phyloP scores from a whole-genome alignment of 1,140 invertebrate genomes.

The Leptopilina clavipes region DNA sequence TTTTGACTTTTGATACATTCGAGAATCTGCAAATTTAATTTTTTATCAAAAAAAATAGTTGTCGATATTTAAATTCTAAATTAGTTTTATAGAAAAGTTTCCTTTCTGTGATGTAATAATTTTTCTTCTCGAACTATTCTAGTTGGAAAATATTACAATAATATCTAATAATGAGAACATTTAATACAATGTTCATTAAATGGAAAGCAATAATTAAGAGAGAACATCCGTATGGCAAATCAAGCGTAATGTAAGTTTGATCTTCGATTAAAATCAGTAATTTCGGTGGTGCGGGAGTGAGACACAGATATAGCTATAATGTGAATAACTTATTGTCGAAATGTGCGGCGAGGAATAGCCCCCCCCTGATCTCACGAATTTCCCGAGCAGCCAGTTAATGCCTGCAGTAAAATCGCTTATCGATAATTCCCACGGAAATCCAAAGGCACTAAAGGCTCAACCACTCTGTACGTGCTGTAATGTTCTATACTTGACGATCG shows the following conservation, averaged over 20 bases:
- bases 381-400: constrained; percentile 31
- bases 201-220: neutral
- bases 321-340: constrained; percentile 28
- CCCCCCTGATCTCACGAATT: constrained; percentile 31
- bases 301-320: neutral
- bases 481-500: constrained; percentile 24
- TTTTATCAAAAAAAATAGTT: no score
- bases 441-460: constrained; percentile 27
- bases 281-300: neutral
- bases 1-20: no score
- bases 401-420: constrained; percentile 31
- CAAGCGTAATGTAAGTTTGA: constrained; percentile 21
- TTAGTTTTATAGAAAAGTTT: no score
- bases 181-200: neutral
- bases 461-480: constrained; percentile 31
- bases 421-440: constrained; percentile 34
- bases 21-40: no score
- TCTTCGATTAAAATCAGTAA: constrained; percentile 27
- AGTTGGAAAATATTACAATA: no score
- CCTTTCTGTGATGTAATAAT: no score
- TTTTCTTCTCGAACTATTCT: no score
- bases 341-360: constrained; percentile 11
- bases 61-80: no score
- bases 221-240: neutral
- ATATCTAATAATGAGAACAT: neutral